phyloP scores from a whole-genome alignment of 2,888 invertebrate species.

The Polietes domitor region DNA sequence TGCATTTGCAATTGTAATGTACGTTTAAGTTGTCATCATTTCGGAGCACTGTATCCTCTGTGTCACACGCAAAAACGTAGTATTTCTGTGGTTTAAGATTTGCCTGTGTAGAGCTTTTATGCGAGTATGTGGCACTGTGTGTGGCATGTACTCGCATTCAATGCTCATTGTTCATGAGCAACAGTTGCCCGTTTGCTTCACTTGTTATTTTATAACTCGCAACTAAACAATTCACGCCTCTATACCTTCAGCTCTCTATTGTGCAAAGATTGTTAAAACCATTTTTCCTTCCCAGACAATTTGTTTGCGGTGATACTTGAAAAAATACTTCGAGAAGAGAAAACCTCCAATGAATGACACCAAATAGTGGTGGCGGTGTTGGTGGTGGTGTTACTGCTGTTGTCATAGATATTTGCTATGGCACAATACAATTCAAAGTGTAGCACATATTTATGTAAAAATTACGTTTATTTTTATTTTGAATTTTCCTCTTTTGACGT shows the following conservation, averaged over 20 bases:
- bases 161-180: neutral
- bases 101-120: neutral
- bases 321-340: neutral
- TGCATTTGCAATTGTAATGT: too few relatives aligned
- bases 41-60: neutral
- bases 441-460: constrained; percentile 21
- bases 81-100: neutral
- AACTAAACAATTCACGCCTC: constrained; percentile 47
- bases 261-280: neutral
- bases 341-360: neutral
- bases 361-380: neutral
- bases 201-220: constrained; percentile 35
- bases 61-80: neutral
- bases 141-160: constrained; percentile 43
- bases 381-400: too few relatives aligned
- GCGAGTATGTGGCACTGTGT: constrained; percentile 17
- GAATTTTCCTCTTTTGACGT: neutral
- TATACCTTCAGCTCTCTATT: constrained; percentile 31
- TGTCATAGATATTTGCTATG: too few relatives aligned
- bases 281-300: constrained; percentile 43
- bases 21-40: neutral
- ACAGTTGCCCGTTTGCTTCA: constrained; percentile 27
- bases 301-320: constrained; percentile 22
- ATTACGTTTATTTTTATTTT: neutral
- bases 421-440: constrained; percentile 20